Percentiles rank a stretch among this genome's conserved stretches.
These are phyloP conservation scores for Burhinus oedicnemus DNA, from an alignment of 2,113 vertebrate species.

Conservation along the genomic window DNA sequence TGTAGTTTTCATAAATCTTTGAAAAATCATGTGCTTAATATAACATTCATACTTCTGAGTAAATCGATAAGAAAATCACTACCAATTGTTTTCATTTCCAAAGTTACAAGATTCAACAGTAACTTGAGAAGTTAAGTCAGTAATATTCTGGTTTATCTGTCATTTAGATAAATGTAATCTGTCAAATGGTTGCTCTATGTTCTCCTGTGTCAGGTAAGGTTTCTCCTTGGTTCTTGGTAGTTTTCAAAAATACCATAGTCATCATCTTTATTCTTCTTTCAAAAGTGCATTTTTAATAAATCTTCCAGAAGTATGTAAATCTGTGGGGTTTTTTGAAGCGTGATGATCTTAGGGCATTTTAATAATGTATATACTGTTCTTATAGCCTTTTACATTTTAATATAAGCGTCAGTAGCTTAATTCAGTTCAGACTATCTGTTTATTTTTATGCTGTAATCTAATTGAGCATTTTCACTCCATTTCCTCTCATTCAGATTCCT, in stretches of 20 bases:
- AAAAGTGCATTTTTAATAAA: constrained; percentile 1
- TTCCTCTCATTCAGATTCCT: constrained; percentile 19
- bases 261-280: neutral
- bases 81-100: neutral
- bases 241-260: constrained; percentile 20
- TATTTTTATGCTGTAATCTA: constrained; percentile 1
- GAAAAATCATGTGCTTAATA: neutral
- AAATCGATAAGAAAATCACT: constrained; percentile 23
- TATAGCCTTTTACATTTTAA: neutral
- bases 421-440: neutral
- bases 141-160: neutral
- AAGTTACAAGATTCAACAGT: constrained; percentile 15
- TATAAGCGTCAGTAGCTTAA: constrained; percentile 2
- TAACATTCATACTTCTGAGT: neutral
- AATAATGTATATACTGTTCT: neutral
- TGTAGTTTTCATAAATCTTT: neutral
- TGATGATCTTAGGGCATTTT: neutral
- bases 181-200: neutral
- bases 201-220: neutral
- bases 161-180: constrained; percentile 15
- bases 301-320: neutral
- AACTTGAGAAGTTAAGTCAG: constrained; percentile 11
- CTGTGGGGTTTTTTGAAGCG: neutral
- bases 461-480: neutral
- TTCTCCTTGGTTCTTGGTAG: neutral